Evolutionary conservation across 2,797 vertebrate genomes (phyloP), one percentile per base, ranked within the genome.

Genomic region (Myripristis jacobus): DNA sequence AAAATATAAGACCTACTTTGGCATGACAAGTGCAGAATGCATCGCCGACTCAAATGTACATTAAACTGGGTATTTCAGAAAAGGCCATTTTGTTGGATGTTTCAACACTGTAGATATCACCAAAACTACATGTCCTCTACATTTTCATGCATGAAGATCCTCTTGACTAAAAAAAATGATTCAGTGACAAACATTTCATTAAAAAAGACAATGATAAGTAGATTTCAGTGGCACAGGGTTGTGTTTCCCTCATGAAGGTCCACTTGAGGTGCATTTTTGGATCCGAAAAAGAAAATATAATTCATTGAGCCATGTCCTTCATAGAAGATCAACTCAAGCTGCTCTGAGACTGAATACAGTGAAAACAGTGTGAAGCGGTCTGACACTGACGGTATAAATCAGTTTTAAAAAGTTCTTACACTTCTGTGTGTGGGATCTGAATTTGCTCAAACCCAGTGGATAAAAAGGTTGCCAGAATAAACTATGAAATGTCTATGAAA

Each of bases 1-100:
- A n/a, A n/a, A n/a, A n/a, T 61, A 66, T 59, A 61, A 76, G 65
- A 57, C 62, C 55, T 65, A 24, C 47, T 72, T 79, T 67, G 62
- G 25, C 75, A 71, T 47, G 16, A 55, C 47, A 72, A 54, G 48
- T 52, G 44, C 54, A 55, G 51, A 56, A 57, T 36, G 29, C 18
- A 59, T 69, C 68, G 46, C 63, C 44, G 47, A 54, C 29, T 56
- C 54, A 81, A 60, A 77, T 73, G 53, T 66, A 59, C 18, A 67
- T 69, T 65, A n/a, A n/a, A n/a, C n/a, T n/a, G n/a, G n/a, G n/a
- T n/a, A n/a, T n/a, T n/a, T n/a, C n/a, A n/a, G n/a, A n/a, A n/a
- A n/a, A n/a, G n/a, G n/a, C n/a, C n/a, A n/a, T n/a, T n/a, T n/a
- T n/a, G 16, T 56, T 31, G 12, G 11, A 51, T 43, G 25, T 59